These are phyloP conservation scores for Phortica okadai DNA, from an alignment of 2,888 invertebrate genomes.

Conservation along the genomic window DNA sequence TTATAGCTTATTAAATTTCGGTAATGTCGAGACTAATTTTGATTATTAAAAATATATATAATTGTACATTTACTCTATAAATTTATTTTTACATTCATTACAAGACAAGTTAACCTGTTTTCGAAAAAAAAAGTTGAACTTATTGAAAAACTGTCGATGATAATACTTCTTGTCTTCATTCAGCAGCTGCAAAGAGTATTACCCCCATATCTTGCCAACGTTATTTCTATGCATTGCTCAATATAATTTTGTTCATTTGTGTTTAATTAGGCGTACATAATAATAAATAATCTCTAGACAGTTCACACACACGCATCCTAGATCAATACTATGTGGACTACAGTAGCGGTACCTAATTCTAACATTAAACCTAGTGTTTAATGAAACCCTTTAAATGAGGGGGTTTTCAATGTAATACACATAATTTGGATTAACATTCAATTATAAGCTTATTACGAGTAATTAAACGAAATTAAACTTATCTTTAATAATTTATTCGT, in stretches of 20 bases:
- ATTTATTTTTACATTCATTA: constrained; percentile 1
- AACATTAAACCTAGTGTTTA: neutral
- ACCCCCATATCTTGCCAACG: too few relatives aligned
- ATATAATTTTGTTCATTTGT: constrained; percentile 1
- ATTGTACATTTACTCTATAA: neutral
- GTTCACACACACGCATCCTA: neutral
- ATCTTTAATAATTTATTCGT: neutral
- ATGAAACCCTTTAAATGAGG: neutral
- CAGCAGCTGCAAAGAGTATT: too few relatives aligned
- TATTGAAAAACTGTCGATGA: too few relatives aligned
- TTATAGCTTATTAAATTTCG: too few relatives aligned
- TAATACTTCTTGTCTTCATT: too few relatives aligned
- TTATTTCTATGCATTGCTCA: neutral
- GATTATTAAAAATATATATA: constrained; percentile 28
- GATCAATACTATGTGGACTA: neutral
- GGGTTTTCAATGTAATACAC: neutral
- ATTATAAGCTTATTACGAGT: neutral
- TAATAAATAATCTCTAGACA: constrained; percentile 21
- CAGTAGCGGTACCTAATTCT: neutral
- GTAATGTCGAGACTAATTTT: constrained; percentile 22
- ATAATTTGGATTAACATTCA: neutral
- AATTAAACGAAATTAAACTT: neutral
- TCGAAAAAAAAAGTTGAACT: too few relatives aligned
- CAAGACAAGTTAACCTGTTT: neutral
- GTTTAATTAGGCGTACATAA: neutral